Conservation (phyloP, 2,113 vertebrate genomes). For the Myotis lucifugus region DNA sequence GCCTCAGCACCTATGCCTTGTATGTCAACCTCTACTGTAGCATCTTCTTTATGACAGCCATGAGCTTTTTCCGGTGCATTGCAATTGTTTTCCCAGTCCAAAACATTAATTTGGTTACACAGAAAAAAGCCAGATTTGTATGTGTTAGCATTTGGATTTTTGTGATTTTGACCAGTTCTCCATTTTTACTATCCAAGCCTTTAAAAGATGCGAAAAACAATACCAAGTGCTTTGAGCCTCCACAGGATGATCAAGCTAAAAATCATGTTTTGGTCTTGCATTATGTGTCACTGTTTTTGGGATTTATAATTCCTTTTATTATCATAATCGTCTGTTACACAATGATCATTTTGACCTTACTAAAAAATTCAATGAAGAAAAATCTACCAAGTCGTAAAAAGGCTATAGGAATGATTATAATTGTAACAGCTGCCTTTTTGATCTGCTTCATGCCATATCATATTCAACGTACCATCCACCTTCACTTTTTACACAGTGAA, state of each 20-base stretch:
- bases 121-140: slow-evolving; percentile 87
- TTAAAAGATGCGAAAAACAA: slow-evolving; percentile 85
- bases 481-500: slow-evolving; percentile 82
- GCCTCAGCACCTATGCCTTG: slow-evolving; percentile 91
- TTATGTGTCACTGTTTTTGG: slow-evolving; percentile 89
- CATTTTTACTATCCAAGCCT: slow-evolving; percentile 88
- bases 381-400: slow-evolving; percentile 84
- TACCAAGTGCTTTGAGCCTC: slow-evolving; percentile 96
- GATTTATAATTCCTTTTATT: slow-evolving; percentile 92
- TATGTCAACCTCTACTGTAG: slow-evolving; percentile 98
- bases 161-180: slow-evolving; percentile 88
- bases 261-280: slow-evolving; percentile 87
- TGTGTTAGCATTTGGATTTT: slow-evolving; percentile 92
- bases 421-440: slow-evolving; percentile 93
- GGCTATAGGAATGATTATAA: slow-evolving; percentile 95
- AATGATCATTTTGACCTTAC: slow-evolving; percentile 90
- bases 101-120: slow-evolving; percentile 89
- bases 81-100: slow-evolving; percentile 96
- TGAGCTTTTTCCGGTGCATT: slow-evolving; percentile 96
- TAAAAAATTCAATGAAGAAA: slow-evolving; percentile 87
- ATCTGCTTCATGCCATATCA: slow-evolving; percentile 96
- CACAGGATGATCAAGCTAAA: slow-evolving; percentile 47
- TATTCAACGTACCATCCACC: slow-evolving; percentile 92
- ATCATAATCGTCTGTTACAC: slow-evolving; percentile 93
- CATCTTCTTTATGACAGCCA: slow-evolving; percentile 97